These are phyloP conservation scores for Psilopogon haemacephalus DNA, from an alignment of 2,113 vertebrate species.

Conservation along the genomic window DNA sequence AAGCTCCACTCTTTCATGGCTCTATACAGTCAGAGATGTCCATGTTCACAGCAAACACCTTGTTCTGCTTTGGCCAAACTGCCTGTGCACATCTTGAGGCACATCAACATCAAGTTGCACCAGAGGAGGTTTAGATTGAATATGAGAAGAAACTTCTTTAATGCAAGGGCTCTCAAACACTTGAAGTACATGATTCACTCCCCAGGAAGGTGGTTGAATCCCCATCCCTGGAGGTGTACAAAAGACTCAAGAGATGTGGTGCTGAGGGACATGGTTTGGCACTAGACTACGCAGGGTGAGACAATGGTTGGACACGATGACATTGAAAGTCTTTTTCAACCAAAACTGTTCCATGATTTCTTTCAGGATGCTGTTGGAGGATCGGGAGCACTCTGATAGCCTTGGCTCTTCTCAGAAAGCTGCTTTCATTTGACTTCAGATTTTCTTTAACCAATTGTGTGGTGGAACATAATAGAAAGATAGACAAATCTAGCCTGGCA, in stretches of 20 bases:
- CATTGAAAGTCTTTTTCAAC: no score
- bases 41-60: accelerated
- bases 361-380: background rate
- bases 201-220: no score
- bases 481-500: background rate
- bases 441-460: background rate
- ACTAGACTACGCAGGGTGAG: no score
- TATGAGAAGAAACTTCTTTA: no score
- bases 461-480: background rate
- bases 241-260: no score
- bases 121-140: no score
- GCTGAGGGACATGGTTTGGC: no score
- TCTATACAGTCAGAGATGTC: background rate
- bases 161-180: no score
- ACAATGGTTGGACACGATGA: no score
- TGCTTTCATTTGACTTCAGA: background rate
- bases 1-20: background rate
- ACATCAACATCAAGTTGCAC: no score
- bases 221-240: no score
- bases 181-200: no score
- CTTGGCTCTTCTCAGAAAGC: background rate
- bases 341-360: background rate
- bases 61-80: background rate
- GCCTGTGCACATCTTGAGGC: accelerated
- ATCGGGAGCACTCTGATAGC: background rate